Evolutionary conservation across 2,113 vertebrate species (phyloP), one percentile per base, ranked within the genome.

Genomic region (Leuciscus idus): DNA sequence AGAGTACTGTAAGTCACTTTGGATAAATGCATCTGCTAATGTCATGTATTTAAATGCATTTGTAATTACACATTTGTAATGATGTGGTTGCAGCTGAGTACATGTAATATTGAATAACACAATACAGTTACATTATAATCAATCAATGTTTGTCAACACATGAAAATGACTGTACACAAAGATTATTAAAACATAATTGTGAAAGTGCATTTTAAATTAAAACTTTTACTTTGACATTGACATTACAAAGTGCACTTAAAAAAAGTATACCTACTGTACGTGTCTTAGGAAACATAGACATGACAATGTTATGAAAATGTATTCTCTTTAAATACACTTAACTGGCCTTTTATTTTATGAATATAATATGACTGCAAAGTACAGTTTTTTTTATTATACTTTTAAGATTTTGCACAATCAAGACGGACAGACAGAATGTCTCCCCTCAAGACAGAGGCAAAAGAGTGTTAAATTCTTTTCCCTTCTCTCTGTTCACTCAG

Each of bases 401-500:
- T 30, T 33, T 68, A 4, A 68, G 6, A 68, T 33, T 33, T 57
- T 57, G 17, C 52, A 21, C 19, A 57, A 7, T 7, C 6, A 21
- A 57, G 15, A 36, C 7, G 28, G 30, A 19, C 15, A 36, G 30
- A 68, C 3, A 36, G 64, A 70, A 66, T 62, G 50, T 87, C 62
- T 79, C 72, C 82, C 85, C 81, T 72, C 62, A 39, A 62, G 39
- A 75, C 52, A 57, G 77, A 86, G 17, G 17, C 11, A 90, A 85
- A 91, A 90, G 90, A 89, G 92, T 92, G 89, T 89, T 82, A 86
- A 92, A 92, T 55, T 55, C 4, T 28, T 26, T 91, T 90, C 89
- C 90, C 88, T 88, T n/a, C 79, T 92, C 92, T 88, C 89, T 89
- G 36, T 92, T 93, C 90, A 89, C 89, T 88, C 89, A 92, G 90